Evolutionary conservation across 2,113 vertebrate genomes (phyloP).

Genomic region (Vidua chalybeata): DNA sequence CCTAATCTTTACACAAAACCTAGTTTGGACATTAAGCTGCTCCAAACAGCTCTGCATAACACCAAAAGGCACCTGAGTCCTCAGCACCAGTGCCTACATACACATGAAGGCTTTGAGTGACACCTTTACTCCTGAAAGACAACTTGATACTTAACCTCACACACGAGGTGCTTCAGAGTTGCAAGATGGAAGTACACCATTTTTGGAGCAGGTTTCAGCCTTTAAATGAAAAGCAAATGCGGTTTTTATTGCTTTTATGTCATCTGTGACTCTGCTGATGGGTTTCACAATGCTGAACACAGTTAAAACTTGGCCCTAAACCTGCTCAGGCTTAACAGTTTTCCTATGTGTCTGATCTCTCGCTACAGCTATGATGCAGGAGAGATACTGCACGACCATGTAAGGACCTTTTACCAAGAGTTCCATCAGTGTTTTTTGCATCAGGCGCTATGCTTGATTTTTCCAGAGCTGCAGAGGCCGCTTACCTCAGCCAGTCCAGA

Average conservation of each 20-base stretch:
- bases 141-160: neutral
- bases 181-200: neutral
- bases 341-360: neutral
- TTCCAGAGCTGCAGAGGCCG: neutral
- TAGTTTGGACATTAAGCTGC: neutral
- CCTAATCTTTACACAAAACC: neutral
- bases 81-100: neutral
- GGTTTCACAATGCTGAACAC: neutral
- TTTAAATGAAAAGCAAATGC: neutral
- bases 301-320: neutral
- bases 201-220: neutral
- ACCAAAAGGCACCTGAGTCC: neutral
- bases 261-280: neutral
- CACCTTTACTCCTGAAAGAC: neutral
- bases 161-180: neutral
- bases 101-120: neutral
- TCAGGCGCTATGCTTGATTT: neutral
- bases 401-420: neutral
- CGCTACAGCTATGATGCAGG: neutral
- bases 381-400: neutral
- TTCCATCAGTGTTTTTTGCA: neutral
- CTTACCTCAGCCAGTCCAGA: neutral
- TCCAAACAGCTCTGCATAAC: neutral
- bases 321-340: neutral
- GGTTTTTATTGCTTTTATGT: neutral